Evolutionary conservation across 92 coral and sea anemone genomes (phyloP).

Genomic region (Parazoanthus swiftii): DNA sequence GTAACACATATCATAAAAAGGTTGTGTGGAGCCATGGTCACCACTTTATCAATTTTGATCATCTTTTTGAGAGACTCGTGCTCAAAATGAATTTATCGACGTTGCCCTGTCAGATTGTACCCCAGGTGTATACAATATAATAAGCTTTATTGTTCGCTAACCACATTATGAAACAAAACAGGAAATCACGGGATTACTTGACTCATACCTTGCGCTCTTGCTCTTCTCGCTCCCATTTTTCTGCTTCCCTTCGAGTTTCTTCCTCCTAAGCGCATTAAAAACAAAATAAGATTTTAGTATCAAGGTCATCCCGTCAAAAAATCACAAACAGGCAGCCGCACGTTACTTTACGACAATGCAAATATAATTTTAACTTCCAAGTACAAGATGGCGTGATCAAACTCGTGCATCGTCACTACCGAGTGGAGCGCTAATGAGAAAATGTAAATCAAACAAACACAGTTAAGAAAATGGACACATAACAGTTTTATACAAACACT

Average conservation of each 20-base stretch:
- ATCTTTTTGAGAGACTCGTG: background rate
- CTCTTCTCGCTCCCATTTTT: slow-evolving; percentile 77
- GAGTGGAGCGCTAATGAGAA: background rate
- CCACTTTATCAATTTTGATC: slow-evolving; percentile 13
- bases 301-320: background rate
- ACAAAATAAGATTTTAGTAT: slow-evolving; percentile 4
- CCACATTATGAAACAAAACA: background rate
- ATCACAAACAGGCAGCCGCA: background rate
- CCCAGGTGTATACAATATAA: background rate
- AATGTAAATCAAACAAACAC: background rate
- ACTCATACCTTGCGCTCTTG: slow-evolving; percentile 71
- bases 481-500: background rate
- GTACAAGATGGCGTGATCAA: background rate
- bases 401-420: background rate
- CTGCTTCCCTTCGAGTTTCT: slow-evolving; percentile 76
- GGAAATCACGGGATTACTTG: slow-evolving; percentile 19
- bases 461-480: background rate
- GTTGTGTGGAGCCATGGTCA: slow-evolving; percentile 47
- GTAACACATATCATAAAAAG: slow-evolving; percentile 51
- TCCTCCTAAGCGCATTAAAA: slow-evolving; percentile 62
- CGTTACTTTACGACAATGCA: background rate
- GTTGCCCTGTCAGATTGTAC: background rate
- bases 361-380: background rate
- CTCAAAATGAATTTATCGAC: background rate
- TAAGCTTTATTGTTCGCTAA: background rate